Evolutionary conservation across 37 sponge, comb jelly and placozoan species (phyloP).

Genomic region (Ianthella basta): DNA sequence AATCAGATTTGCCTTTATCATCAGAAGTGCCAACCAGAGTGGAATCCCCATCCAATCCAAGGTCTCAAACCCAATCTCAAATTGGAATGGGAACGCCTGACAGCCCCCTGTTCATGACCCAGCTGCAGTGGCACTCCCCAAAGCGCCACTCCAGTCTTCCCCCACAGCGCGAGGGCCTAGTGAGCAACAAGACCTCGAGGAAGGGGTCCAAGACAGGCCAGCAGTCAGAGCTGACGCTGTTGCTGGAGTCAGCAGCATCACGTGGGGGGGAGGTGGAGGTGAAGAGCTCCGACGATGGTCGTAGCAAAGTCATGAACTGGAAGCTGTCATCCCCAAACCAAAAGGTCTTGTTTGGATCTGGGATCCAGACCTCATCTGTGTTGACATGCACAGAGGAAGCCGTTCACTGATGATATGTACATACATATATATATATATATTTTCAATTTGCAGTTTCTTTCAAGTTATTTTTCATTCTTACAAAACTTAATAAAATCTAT

Average conservation of each 20-base stretch:
- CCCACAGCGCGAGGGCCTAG: not conserved
- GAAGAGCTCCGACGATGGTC: not conserved
- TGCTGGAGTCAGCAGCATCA: too few species aligned
- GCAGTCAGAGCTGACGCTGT: too few species aligned
- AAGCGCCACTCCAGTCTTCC: not conserved
- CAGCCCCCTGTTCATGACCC: constrained; percentile 23
- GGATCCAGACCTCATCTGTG: not conserved
- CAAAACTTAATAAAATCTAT: too few species aligned
- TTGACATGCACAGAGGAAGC: not conserved
- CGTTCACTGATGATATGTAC: not conserved
- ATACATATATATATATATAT: too few species aligned
- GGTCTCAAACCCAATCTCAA: too few species aligned
- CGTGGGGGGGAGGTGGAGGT: too few species aligned
- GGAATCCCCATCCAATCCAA: not conserved
- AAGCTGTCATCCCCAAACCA: not conserved
- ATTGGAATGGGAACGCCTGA: not conserved
- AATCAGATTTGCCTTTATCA: not conserved
- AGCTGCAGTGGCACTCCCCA: not conserved
- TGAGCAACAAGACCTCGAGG: not conserved
- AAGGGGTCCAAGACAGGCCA: not conserved
- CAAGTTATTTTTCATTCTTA: too few species aligned
- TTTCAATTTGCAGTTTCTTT: too few species aligned
- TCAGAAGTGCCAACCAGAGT: not conserved
- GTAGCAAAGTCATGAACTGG: not conserved
- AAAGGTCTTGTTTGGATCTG: not conserved